phyloP scores from a whole-genome alignment of 2,888 invertebrate species.

The Dilophus febrilis region DNA sequence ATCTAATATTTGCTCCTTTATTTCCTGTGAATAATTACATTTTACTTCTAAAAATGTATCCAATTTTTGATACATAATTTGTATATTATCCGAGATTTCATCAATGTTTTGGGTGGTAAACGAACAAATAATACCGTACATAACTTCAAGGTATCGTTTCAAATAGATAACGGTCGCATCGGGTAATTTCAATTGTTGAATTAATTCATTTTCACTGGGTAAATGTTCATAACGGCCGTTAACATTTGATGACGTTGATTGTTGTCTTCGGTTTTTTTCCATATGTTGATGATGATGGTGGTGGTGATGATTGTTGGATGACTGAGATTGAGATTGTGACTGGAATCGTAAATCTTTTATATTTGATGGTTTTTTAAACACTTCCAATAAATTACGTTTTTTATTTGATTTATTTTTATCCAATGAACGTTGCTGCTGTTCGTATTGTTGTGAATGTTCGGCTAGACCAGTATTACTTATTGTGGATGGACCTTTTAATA shows the following conservation, averaged over 20 bases:
- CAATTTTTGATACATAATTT: conserved; percentile 58
- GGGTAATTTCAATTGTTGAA: conserved; percentile 25
- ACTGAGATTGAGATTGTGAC: too few species aligned
- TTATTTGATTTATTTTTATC: conserved; percentile 16
- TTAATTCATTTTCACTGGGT: too few species aligned
- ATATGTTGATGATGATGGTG: too few species aligned
- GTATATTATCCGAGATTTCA: conserved; percentile 76
- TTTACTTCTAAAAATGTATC: conserved; percentile 19
- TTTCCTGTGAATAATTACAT: conserved; percentile 34
- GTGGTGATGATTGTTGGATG: too few species aligned
- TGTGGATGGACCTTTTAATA: conserved; percentile 4
- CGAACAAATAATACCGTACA: not conserved
- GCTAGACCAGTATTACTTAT: too few species aligned
- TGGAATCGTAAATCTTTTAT: too few species aligned
- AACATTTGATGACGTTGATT: too few species aligned
- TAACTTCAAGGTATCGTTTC: not conserved
- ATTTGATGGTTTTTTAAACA: conserved; percentile 22
- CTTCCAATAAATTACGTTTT: conserved; percentile 22
- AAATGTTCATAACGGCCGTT: too few species aligned
- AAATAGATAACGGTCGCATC: conserved; percentile 11
- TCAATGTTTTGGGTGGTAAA: conserved; percentile 36
- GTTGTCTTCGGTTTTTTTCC: too few species aligned
- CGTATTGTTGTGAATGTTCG: not conserved
- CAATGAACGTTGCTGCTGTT: not conserved
- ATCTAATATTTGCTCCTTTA: conserved; percentile 69